Evolutionary conservation across 2,113 vertebrate species (phyloP), one percentile per base, ranked within the genome.

Genomic region (Channa maculata): DNA sequence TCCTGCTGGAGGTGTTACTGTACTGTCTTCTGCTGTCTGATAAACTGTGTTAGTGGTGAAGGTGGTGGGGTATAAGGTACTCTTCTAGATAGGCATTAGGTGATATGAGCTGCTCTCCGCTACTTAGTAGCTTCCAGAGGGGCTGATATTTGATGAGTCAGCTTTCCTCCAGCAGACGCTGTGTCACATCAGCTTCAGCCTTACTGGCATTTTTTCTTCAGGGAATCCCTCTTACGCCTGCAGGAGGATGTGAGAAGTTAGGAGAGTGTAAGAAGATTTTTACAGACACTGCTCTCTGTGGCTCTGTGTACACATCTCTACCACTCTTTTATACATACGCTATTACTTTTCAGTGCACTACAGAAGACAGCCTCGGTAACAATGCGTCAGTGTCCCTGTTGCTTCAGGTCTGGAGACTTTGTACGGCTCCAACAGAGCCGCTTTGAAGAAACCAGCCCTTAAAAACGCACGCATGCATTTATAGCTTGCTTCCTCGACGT

Each of bases 191-290:
- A 87, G 89, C 83, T 88, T 87, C 85, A 80, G 79, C 79, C 80
- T 74, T 83, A 72, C 77, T 80, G 88, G 88, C 94, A 93, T 91
- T 80, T 89, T 24, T 88, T 75, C 86, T 89, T 91, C 82, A 89
- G 92, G 86, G 89, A 90, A 85, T 92, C 90, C 92, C 90, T 88
- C 79, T 68, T 34, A 82, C 64, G 83, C 90, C 92, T 92, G 86
- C 77, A 81, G 57, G 83, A 83, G 46, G 48, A 81, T 38, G 71
- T 39, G 57, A 77, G 49, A 75, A 52, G 77, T 84, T 67, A 82
- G 59, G 3, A 5, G 50, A 60, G 33, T 66, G 5, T 24, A 37
- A 43, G 57, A 71, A 58, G 36, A n/a, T 39, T 64, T 52, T 44
- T 15, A 52, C 59, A 76, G 55, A 67, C 48, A 60, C 43, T 44